Evolutionary conservation across 2,888 invertebrate genomes (phyloP).

Genomic region (Desoria tigrina): DNA sequence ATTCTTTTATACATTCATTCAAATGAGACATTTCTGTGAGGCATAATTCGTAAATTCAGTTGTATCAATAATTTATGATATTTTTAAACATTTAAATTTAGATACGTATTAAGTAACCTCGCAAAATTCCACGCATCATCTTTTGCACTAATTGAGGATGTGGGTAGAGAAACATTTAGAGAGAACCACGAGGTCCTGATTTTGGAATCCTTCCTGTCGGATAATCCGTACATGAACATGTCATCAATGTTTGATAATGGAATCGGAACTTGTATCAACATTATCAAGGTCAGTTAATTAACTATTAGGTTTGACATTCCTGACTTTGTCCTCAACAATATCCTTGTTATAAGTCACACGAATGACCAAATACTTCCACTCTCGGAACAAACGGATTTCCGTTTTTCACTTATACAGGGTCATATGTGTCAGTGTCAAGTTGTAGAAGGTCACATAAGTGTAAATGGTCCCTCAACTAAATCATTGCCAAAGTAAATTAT

Average conservation of each 20-base stretch:
- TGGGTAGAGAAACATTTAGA: conserved; percentile 25
- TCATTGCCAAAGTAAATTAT: neutral
- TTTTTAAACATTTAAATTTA: no score
- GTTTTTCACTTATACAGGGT: no score
- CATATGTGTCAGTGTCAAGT: no score
- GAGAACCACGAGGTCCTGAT: conserved; percentile 19
- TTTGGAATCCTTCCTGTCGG: conserved; percentile 15
- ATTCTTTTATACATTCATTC: no score
- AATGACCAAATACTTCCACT: no score
- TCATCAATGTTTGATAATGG: conserved; percentile 10
- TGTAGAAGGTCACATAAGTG: neutral
- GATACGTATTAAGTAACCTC: conserved; percentile 30
- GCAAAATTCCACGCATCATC: conserved; percentile 38
- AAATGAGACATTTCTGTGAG: no score
- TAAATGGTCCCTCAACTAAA: neutral
- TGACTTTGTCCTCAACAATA: no score
- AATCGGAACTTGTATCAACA: conserved; percentile 11
- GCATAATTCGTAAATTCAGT: no score
- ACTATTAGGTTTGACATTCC: no score
- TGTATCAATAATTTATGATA: no score
- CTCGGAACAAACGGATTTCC: no score
- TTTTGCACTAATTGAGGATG: conserved; percentile 24
- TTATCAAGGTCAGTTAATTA: conserved; percentile 30
- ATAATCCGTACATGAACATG: neutral
- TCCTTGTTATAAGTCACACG: no score